Evolutionary conservation across 1,140 invertebrate species (phyloP), one percentile per base, ranked within the genome.

Genomic region (Daktulosphaira vitifoliae): DNA sequence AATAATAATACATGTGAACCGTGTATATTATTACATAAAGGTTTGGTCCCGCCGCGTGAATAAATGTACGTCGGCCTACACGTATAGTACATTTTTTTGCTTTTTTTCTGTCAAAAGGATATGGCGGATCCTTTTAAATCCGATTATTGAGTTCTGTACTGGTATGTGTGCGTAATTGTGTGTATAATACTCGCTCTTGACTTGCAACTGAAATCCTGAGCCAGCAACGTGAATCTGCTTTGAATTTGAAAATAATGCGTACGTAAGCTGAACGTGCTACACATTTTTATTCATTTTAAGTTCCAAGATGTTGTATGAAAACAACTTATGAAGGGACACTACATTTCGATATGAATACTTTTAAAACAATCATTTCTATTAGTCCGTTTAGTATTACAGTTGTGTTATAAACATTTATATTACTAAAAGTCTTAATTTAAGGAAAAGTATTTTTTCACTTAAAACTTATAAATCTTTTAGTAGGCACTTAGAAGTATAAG

Each of bases 11-110:
- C 25, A 29, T 11, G 56, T 48, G 54, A 59, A 59, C 22, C 56
- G 38, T 46, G 23, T 25, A 18, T 44, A 16, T 11, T 11, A n/a
- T 11, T 16, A 16, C 15, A 26, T 26, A 59, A 59, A 48, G 56
- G 18, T 48, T 33, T 48, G n/a, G 44, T 62, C 56, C 56, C 56
- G 56, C 13, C 42, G 56, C 42, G 56, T 33, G 56, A 62, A 62
- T 29, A 46, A 62, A 62, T 62, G 29, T 25, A 25, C 42, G 13
- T 38, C 25, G 54, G 38, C 16, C 22, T 46, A 44, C 23, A 39
- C 9, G 16, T 33, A 37, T 26, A 44, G 9, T 25, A 56, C 38
- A 38, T 25, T 46, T 59, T 59, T 56, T 62, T 23, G 18, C 20
- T 18, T 23, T 20, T 50, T 33, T 33, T 33, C 29, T 38, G 7